Conservation (phyloP, 2,888 invertebrate genomes). For the Drosophila kokeensis region DNA sequence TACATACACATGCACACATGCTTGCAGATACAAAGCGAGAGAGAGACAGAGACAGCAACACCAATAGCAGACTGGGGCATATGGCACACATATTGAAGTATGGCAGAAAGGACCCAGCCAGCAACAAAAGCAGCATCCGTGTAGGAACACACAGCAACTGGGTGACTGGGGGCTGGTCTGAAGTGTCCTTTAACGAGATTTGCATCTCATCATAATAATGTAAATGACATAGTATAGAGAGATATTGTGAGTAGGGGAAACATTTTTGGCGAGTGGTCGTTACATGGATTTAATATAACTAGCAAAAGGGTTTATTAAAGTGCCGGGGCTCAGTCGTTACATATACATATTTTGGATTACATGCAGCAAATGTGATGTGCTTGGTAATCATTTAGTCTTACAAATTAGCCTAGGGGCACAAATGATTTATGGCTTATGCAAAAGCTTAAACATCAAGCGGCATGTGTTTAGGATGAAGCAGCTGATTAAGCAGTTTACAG, state of each 20-base stretch:
- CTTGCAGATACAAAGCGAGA: conserved; percentile 3
- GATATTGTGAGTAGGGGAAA: conserved; percentile 9
- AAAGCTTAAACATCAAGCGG: conserved; percentile 10
- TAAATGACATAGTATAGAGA: conserved; percentile 66
- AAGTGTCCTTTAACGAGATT: conserved; percentile 79
- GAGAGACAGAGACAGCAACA: conserved; percentile 15
- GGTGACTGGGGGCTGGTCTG: conserved; percentile 49
- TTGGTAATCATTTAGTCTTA: conserved; percentile 38
- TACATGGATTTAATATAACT: conserved; percentile 67
- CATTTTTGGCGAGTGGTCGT: conserved; percentile 55
- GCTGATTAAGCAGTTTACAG: conserved; percentile 12
- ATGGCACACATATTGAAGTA: conserved; percentile 78
- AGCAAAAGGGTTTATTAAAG: conserved; percentile 65
- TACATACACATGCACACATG: conserved; percentile 7
- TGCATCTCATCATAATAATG: conserved; percentile 78
- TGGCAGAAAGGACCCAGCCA: conserved; percentile 58
- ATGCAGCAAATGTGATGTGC: conserved; percentile 50
- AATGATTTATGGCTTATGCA: conserved; percentile 9
- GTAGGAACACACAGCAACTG: conserved; percentile 27
- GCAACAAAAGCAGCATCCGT: conserved; percentile 37
- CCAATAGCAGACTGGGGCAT: conserved; percentile 55
- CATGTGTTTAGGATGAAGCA: not conserved
- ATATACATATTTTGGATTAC: conserved; percentile 46
- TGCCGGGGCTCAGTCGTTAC: conserved; percentile 28
- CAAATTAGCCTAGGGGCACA: conserved; percentile 45